Evolutionary conservation across 2,113 vertebrate species (phyloP).

Genomic region (Calyptommatus sinebrachiatus): DNA sequence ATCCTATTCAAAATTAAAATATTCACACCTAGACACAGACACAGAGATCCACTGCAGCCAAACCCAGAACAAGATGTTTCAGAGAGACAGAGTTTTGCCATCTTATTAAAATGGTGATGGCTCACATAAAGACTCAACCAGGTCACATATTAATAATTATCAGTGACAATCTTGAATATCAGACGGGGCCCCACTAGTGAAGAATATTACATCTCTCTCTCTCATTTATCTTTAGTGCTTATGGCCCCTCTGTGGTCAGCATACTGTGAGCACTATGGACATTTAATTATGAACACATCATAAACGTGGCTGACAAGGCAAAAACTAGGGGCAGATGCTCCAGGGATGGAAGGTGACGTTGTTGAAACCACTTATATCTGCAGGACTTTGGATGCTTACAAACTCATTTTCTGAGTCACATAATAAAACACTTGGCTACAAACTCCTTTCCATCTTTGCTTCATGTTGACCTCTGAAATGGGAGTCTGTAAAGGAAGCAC

Average conservation of each 20-base stretch:
- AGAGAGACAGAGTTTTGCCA: slow-evolving; percentile 54
- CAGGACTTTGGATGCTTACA: slow-evolving; percentile 55
- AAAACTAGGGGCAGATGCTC: slow-evolving; percentile 70
- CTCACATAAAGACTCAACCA: slow-evolving; percentile 77
- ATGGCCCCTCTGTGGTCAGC: slow-evolving; percentile 83
- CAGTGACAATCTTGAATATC: slow-evolving; percentile 87
- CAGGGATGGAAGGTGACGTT: slow-evolving; percentile 63
- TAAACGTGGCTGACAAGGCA: slow-evolving; percentile 84
- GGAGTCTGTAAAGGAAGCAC: neutral
- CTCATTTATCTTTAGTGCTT: slow-evolving; percentile 89
- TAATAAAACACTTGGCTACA: neutral
- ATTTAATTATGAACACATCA: slow-evolving; percentile 85
- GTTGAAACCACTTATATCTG: slow-evolving; percentile 66
- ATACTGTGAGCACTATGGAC: slow-evolving; percentile 72
- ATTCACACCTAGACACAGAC: neutral
- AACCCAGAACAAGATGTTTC: slow-evolving; percentile 9
- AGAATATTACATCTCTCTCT: slow-evolving; percentile 86
- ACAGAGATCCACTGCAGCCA: slow-evolving; percentile 7
- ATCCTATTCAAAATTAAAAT: no score
- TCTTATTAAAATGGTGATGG: slow-evolving; percentile 76
- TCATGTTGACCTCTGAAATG: slow-evolving; percentile 21
- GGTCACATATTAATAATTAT: slow-evolving; percentile 90
- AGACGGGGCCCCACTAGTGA: slow-evolving; percentile 83
- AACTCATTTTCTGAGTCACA: slow-evolving; percentile 36
- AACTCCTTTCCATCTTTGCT: slow-evolving; percentile 36